Base-by-base conservation (phyloP, 2,888 invertebrate species). In the Penaeus monodon region DNA sequence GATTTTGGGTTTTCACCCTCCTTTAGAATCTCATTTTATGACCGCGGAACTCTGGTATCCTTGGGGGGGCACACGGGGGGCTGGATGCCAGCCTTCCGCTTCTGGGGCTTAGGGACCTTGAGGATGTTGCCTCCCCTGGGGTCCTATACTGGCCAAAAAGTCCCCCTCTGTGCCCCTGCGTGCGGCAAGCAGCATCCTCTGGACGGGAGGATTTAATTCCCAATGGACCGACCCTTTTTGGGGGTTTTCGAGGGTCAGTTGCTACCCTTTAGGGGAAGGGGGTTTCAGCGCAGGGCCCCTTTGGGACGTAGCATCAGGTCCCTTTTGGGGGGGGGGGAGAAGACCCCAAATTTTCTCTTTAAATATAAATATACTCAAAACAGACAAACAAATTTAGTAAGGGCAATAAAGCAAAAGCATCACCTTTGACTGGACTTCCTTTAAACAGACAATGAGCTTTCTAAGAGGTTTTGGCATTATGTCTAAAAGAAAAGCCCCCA, bases 121-220 rank as follows among this genome's bases (percentile, higher is more conserved):
- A 29, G 17, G 81, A 24, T 3, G 29, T 10, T 12, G 82, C 7
- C 4, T 29, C 27, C 63, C 4, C 14, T 33, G 33, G 29, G 24
- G 63, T 63, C 29, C 24, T 14, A 10, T 20, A 22, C 24, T 7
- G 66, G 44, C 12, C n/a, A n/a, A n/a, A 27, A 29, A 44, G 2
- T 44, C 49, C 49, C n/a, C 27, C 27, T 49, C 57, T 27, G n/a
- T 49, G n/a, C 82, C 82, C 22, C 29, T 82, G 33, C 49, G 70
- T 2, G 82, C 82, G 29, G 20, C 57, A 20, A 57, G 33, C n/a
- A 82, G n/a, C 82, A 82, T 73, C 20, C 73, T n/a, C 10, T 82
- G 82, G 17, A 73, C 73, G 20, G 70, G 57, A 2, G 1, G 81
- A 81, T 20, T 81, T 81, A 7, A 49, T 70, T 14, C 73, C 73